Evolutionary conservation across 2,888 invertebrate species (phyloP).

Genomic region (Rugalucina vietnamica): DNA sequence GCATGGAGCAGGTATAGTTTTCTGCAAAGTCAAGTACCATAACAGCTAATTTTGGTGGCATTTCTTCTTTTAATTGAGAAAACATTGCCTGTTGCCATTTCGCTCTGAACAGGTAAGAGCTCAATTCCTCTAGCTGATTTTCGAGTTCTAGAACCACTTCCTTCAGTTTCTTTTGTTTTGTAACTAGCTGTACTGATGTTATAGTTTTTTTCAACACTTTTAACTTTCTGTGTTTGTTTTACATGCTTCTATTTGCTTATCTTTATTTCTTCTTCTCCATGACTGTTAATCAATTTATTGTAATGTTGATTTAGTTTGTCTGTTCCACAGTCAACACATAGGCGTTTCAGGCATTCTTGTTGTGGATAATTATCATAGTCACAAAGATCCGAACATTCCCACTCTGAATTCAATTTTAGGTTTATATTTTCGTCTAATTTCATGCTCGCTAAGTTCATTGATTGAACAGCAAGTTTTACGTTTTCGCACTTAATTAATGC

Average conservation of each 20-base stretch:
- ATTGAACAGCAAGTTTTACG: background rate
- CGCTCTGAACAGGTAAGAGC: slow-evolving; percentile 4
- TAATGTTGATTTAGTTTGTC: background rate
- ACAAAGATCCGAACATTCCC: slow-evolving; percentile 2
- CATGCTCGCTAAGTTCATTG: background rate
- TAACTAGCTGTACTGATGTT: slow-evolving; percentile 29
- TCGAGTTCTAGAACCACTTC: slow-evolving; percentile 10
- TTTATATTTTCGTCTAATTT: too few relatives aligned
- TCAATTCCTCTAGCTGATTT: background rate
- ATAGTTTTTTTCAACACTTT: slow-evolving; percentile 14
- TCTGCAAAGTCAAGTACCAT: slow-evolving; percentile 10
- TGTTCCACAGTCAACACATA: background rate
- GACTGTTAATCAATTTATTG: background rate
- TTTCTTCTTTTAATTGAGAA: background rate
- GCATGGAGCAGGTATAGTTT: slow-evolving; percentile 11
- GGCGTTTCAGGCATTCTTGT: slow-evolving; percentile 2
- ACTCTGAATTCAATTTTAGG: background rate
- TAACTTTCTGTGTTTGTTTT: slow-evolving; percentile 13
- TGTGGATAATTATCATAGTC: background rate
- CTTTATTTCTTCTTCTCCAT: slow-evolving; percentile 17
- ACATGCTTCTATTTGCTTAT: slow-evolving; percentile 31
- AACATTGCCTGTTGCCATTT: slow-evolving; percentile 20
- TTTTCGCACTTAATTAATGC: slow-evolving; percentile 17
- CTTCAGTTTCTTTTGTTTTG: slow-evolving; percentile 18
- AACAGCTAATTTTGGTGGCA: background rate